Conservation (phyloP, 2,797 vertebrate species). For the Paedocypris micromegethes region DNA sequence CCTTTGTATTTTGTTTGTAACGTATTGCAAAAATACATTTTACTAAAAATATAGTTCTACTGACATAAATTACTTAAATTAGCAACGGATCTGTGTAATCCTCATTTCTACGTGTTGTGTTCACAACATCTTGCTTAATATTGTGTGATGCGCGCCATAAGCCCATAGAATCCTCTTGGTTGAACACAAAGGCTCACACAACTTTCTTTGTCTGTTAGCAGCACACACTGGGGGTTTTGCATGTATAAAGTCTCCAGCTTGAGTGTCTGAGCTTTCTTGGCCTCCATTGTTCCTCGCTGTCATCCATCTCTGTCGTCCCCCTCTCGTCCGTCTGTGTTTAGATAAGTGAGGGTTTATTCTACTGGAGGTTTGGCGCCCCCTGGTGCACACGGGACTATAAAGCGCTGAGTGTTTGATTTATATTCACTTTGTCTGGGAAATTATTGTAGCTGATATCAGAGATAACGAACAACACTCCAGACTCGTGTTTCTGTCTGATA, state of each 20-base stretch:
- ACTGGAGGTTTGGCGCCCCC: conserved; percentile 45
- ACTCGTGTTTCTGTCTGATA: conserved; percentile 28
- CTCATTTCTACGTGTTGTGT: no score
- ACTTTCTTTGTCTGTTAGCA: conserved; percentile 42
- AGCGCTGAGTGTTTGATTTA: conserved; percentile 8
- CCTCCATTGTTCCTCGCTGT: conserved; percentile 47
- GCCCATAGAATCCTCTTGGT: not conserved
- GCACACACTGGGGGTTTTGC: conserved; percentile 42
- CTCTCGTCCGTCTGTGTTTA: conserved; percentile 5
- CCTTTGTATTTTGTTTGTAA: no score
- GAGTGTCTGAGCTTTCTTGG: conserved; percentile 35
- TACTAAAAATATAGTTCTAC: no score
- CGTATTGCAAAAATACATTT: no score
- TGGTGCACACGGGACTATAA: conserved; percentile 16
- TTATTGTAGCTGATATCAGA: conserved; percentile 35
- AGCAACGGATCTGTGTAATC: no score
- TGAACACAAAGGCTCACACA: conserved; percentile 31
- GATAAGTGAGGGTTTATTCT: conserved; percentile 39
- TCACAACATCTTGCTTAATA: no score
- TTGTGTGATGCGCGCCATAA: no score
- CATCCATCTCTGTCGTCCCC: conserved; percentile 40
- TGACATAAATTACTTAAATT: no score
- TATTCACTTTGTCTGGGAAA: conserved; percentile 34
- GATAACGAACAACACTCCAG: conserved; percentile 14
- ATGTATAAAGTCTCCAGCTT: conserved; percentile 44